phyloP scores from a whole-genome alignment of 1,140 invertebrate species.

The Philotrypesis tridentata region DNA sequence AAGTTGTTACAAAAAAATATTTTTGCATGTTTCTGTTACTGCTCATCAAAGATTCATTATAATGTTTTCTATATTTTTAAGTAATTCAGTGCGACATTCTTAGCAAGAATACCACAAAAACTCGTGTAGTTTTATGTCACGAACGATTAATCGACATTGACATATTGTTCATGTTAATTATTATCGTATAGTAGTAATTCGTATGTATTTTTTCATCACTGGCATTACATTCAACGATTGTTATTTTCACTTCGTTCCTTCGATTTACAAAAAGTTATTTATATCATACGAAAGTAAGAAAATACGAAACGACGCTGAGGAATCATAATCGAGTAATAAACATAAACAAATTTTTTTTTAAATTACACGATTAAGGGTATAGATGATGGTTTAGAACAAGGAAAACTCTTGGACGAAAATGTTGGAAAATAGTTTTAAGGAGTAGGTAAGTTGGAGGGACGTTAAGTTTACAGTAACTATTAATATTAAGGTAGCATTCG shows the following conservation, averaged over 20 bases:
- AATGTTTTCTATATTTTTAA: constrained; percentile 37
- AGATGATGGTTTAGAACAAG: constrained; percentile 44
- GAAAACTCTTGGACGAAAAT: constrained; percentile 54
- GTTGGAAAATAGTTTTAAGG: constrained; percentile 52
- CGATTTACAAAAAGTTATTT: constrained; percentile 72
- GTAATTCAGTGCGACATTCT: constrained; percentile 32
- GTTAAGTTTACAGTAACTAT: constrained; percentile 72
- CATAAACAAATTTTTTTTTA: constrained; percentile 65
- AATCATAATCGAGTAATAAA: constrained; percentile 68
- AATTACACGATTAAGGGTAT: constrained; percentile 58
- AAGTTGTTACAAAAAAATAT: constrained; percentile 47
- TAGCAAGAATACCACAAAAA: constrained; percentile 38
- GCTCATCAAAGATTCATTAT: constrained; percentile 24
- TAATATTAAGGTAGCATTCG: constrained; percentile 71
- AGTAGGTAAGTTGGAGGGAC: constrained; percentile 45
- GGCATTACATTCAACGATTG: constrained; percentile 63
- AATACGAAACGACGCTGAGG: constrained; percentile 72
- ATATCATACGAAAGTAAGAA: constrained; percentile 73
- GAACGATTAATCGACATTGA: constrained; percentile 44
- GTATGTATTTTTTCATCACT: constrained; percentile 63
- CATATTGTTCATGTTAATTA: constrained; percentile 51
- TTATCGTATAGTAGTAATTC: constrained; percentile 59
- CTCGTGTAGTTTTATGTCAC: constrained; percentile 18
- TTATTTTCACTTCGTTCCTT: constrained; percentile 57
- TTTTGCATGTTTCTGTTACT: constrained; percentile 25